A percentile compares a stretch with the other conserved stretches of the same genome.
Conservation (phyloP, 2,888 invertebrate species). For the Reticulitermes lucifugus region DNA sequence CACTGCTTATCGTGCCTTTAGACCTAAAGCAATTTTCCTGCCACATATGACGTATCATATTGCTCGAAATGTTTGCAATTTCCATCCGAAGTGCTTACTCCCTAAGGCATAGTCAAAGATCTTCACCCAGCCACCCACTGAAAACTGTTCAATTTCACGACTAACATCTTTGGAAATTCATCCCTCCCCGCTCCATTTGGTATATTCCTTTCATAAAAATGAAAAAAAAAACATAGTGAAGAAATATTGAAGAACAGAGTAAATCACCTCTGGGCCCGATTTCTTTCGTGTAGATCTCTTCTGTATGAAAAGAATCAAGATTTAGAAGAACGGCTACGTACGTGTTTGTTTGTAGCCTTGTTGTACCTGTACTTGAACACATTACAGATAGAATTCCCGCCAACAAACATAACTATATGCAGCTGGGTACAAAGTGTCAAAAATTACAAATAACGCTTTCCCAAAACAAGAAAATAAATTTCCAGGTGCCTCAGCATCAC, state of each 20-base stretch:
- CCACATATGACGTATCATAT: conserved; percentile 34
- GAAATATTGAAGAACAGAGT: neutral
- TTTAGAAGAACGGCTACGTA: neutral
- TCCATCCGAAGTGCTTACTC: conserved; percentile 11
- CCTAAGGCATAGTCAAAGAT: conserved; percentile 11
- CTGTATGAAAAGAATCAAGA: neutral
- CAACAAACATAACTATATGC: too few relatives aligned
- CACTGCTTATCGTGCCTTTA: conserved; percentile 1
- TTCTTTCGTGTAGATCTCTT: neutral
- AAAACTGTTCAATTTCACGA: conserved; percentile 15
- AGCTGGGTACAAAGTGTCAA: too few relatives aligned
- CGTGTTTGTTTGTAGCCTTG: too few relatives aligned
- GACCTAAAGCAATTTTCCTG: conserved; percentile 33
- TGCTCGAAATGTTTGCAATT: conserved; percentile 32
- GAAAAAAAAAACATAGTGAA: neutral
- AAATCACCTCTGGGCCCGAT: neutral
- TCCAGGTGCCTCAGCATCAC: too few relatives aligned
- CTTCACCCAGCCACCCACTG: neutral
- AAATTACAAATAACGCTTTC: too few relatives aligned
- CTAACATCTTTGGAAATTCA: conserved; percentile 20
- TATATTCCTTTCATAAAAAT: conserved; percentile 12
- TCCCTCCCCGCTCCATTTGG: neutral
- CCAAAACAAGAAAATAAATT: too few relatives aligned
- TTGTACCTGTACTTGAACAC: too few relatives aligned
- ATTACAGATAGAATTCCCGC: too few relatives aligned